Evolutionary conservation across 2,113 vertebrate genomes (phyloP).

Genomic region (Rhinolophus sinicus): DNA sequence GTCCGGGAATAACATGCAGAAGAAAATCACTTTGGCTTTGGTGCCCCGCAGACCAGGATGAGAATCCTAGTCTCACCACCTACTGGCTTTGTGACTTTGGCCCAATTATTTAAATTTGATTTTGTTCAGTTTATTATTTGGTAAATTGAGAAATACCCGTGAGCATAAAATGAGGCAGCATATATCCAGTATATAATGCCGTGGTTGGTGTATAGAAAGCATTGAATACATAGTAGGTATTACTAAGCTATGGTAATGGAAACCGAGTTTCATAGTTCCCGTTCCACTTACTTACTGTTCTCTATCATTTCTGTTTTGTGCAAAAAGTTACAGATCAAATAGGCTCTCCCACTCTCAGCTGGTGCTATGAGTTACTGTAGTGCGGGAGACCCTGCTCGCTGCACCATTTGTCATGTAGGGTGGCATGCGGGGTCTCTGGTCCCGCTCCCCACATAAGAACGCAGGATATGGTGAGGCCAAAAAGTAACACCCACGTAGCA

Average conservation of each 20-base stretch:
- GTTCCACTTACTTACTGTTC: neutral
- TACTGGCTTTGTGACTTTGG: neutral
- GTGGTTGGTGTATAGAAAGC: neutral
- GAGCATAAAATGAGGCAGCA: rapidly evolving
- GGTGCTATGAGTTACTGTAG: too few relatives aligned
- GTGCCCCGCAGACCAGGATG: rapidly evolving
- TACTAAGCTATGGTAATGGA: neutral
- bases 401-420: too few relatives aligned
- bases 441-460: too few relatives aligned
- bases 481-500: too few relatives aligned
- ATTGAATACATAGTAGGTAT: neutral
- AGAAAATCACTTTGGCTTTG: neutral
- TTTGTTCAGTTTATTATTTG: neutral
- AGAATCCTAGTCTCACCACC: neutral
- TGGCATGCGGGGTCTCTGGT: too few relatives aligned
- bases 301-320: neutral
- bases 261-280: neutral
- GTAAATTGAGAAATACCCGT: neutral
- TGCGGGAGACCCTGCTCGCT: too few relatives aligned
- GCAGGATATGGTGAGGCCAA: too few relatives aligned
- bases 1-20: rapidly evolving
- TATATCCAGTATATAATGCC: rapidly evolving
- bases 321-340: neutral
- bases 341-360: too few relatives aligned
- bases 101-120: neutral